These are phyloP conservation scores for Macrophya annulata DNA, from an alignment of 2,888 invertebrate genomes.

Conservation along the genomic window DNA sequence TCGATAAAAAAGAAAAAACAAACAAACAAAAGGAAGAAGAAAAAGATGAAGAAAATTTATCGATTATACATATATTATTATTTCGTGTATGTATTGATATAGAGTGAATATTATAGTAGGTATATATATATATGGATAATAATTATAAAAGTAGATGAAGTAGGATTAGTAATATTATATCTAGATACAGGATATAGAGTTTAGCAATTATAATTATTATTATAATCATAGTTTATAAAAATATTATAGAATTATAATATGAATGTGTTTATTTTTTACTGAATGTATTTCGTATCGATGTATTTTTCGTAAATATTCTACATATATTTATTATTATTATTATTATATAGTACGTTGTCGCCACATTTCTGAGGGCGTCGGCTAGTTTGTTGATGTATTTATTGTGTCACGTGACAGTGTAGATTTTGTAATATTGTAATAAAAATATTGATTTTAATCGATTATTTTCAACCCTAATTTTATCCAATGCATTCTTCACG, in stretches of 20 bases:
- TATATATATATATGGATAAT: background rate
- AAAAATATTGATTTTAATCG: slow-evolving; percentile 74
- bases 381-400: slow-evolving; percentile 67
- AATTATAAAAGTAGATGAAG: background rate
- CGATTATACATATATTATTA: background rate
- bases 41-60: background rate
- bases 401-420: slow-evolving; percentile 66
- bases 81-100: no score
- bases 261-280: slow-evolving; percentile 74
- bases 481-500: background rate
- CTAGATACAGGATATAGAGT: background rate
- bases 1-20: background rate
- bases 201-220: background rate
- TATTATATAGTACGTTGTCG: slow-evolving; percentile 55
- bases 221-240: background rate
- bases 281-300: slow-evolving; percentile 70
- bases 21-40: no score
- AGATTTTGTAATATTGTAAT: slow-evolving; percentile 79
- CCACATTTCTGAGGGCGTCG: slow-evolving; percentile 56
- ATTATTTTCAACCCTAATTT: background rate
- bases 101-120: background rate
- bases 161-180: background rate
- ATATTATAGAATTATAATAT: slow-evolving; percentile 47
- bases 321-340: slow-evolving; percentile 26
- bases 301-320: slow-evolving; percentile 67